Evolutionary conservation across 2,888 invertebrate species (phyloP), one percentile per base, ranked within the genome.

Genomic region (Aradus depressus): DNA sequence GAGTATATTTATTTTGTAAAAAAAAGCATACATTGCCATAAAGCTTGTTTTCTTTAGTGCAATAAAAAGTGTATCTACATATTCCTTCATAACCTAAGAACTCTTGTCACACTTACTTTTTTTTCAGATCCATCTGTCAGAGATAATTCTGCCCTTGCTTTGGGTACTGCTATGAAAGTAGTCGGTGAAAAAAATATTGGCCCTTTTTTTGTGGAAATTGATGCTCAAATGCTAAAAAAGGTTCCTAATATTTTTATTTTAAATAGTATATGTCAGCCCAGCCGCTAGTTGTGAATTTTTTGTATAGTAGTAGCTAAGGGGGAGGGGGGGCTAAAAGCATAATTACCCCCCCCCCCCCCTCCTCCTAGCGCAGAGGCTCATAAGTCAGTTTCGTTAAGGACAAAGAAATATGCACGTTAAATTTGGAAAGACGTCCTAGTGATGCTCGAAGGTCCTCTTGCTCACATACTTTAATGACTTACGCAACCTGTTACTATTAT

Each of bases 161-260:
- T 98, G 14, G 98, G 97, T 8, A 93, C 92, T 0, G 80, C 91
- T 1, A 83, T 92, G 72, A 95, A 93, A 68, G 76, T 95, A 3
- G 85, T 96, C 10, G 88, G 95, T 1, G 96, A 97, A 64, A 93
- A 92, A 68, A 78, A 81, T 32, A 80, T 97, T 52, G 75, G 76
- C 39, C 86, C 90, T 0, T 88, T 90, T 65, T 74, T 96, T 19
- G 79, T 80, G 1, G 96, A 96, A 65, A 68, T 97, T 1, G 97
- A 98, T 65, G 77, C 79, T 35, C 70, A 93, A 25, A 97, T 96
- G 70, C 84, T 93, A 77, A 77, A 81, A 39, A 97, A 95, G 72
- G 77, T 77, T 60, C 55, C 48, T 45, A 26, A 37, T 21, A 8
- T 19, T 22, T 39, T 42, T n/a, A n/a, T n/a, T n/a, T n/a, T n/a